Percentiles rank a stretch among this genome's conserved stretches.
phyloP scores from a whole-genome alignment of 2,888 invertebrate species.

The Drosophila paramelanica region DNA sequence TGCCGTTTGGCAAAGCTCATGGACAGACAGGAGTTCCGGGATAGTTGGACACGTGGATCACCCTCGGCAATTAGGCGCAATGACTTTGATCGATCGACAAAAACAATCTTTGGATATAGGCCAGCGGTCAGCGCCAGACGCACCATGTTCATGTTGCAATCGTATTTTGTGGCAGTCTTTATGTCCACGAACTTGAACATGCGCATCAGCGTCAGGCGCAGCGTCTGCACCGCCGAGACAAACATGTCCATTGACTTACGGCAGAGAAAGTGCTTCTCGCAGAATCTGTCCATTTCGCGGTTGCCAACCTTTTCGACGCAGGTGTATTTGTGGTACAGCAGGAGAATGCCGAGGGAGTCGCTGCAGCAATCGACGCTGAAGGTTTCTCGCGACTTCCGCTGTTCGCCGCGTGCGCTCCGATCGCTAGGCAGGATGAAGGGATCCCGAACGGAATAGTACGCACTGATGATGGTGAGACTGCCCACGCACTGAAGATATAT shows the following conservation, averaged over 20 bases:
- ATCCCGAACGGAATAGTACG: conserved; percentile 91
- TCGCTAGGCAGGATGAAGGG: conserved; percentile 91
- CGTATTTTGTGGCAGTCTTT: conserved; percentile 28
- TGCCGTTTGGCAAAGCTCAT: conserved; percentile 65
- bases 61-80: conserved; percentile 88
- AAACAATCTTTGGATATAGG: conserved; percentile 94
- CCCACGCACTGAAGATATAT: conserved; percentile 96
- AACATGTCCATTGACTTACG: conserved; percentile 95
- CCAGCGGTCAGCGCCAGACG: conserved; percentile 95
- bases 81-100: conserved; percentile 87
- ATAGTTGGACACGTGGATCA: conserved; percentile 86
- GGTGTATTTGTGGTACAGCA: conserved; percentile 92
- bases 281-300: conserved; percentile 52
- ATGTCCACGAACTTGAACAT: conserved; percentile 86
- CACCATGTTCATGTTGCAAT: conserved; percentile 91
- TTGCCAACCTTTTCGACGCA: conserved; percentile 85
- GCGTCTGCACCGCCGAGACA: conserved; percentile 92
- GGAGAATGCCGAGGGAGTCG: conserved; percentile 94
- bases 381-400: conserved; percentile 88
- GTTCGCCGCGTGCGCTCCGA: conserved; percentile 86
- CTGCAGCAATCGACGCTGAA: conserved; percentile 92
- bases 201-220: conserved; percentile 91
- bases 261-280: conserved; percentile 68
- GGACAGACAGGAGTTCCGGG: conserved; percentile 87
- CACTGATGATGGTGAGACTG: conserved; percentile 95